Evolutionary conservation across 2,797 vertebrate genomes (phyloP).

Genomic region (Notolepis coatsorum): DNA sequence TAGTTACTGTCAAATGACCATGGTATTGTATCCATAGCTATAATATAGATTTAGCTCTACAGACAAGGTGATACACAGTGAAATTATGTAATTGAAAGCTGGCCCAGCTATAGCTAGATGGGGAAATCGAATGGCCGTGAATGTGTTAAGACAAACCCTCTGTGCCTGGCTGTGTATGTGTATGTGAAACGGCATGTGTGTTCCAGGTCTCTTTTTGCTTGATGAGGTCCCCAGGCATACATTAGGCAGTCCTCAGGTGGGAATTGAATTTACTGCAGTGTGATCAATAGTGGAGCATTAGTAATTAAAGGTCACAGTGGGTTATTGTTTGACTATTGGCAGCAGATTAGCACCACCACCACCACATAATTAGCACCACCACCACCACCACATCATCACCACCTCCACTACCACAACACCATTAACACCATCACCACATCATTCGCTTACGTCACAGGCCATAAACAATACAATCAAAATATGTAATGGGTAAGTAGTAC

Average conservation of each 20-base stretch:
- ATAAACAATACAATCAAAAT: neutral
- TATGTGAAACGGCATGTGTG: neutral
- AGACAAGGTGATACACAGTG: too few relatives aligned
- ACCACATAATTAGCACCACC: slow-evolving; percentile 18
- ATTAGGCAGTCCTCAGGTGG: slow-evolving; percentile 16
- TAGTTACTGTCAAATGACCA: too few relatives aligned
- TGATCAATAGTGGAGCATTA: slow-evolving; percentile 37
- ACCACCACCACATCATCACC: too few relatives aligned
- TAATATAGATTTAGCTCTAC: too few relatives aligned
- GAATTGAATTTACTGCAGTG: slow-evolving; percentile 30
- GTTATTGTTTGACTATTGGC: slow-evolving; percentile 16
- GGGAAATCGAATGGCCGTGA: too few relatives aligned
- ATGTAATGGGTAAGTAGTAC: too few relatives aligned
- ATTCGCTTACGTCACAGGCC: slow-evolving; percentile 3
- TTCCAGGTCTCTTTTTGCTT: neutral
- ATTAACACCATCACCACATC: slow-evolving; percentile 26
- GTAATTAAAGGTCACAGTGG: slow-evolving; percentile 47
- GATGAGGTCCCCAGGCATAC: neutral
- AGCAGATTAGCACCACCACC: slow-evolving; percentile 28
- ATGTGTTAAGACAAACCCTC: too few relatives aligned
- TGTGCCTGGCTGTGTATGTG: neutral
- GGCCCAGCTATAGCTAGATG: too few relatives aligned
- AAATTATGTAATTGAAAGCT: too few relatives aligned
- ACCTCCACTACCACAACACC: too few relatives aligned
- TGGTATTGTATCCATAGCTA: too few relatives aligned